Evolutionary conservation across 1,140 invertebrate species (phyloP).

Genomic region (Magallana ariakensis): DNA sequence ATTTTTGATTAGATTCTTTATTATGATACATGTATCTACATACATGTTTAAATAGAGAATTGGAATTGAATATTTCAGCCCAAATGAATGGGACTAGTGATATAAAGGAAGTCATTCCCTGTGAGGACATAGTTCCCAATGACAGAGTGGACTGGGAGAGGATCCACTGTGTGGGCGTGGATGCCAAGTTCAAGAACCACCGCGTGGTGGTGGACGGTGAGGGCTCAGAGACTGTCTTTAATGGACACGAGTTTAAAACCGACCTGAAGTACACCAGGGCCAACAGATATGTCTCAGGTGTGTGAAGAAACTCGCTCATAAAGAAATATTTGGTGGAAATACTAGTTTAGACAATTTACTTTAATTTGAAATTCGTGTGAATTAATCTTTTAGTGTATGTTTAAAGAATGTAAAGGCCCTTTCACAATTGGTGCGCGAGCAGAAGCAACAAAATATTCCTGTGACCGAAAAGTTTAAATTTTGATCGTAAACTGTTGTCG

Average conservation of each 20-base stretch:
- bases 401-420: too few species aligned
- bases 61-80: neutral
- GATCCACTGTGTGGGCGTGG: constrained; percentile 40
- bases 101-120: constrained; percentile 21
- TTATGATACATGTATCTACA: too few species aligned
- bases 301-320: neutral
- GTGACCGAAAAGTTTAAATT: too few species aligned
- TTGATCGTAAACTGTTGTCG: too few species aligned
- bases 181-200: constrained; percentile 47
- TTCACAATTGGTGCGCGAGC: too few species aligned
- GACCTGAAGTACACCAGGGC: constrained; percentile 59
- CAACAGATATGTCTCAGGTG: constrained; percentile 61
- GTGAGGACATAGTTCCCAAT: constrained; percentile 32
- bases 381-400: too few species aligned
- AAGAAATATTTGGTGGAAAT: too few species aligned
- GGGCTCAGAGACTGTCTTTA: constrained; percentile 63
- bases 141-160: constrained; percentile 50
- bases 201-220: constrained; percentile 57
- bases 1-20: too few species aligned
- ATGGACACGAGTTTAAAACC: constrained; percentile 55
- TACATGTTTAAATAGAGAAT: too few species aligned
- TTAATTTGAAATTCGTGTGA: too few species aligned
- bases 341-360: too few species aligned
- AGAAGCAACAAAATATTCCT: too few species aligned
- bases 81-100: constrained; percentile 34